These are phyloP conservation scores for Myotis daubentonii DNA, from an alignment of 2,797 vertebrate genomes.

Conservation along the genomic window DNA sequence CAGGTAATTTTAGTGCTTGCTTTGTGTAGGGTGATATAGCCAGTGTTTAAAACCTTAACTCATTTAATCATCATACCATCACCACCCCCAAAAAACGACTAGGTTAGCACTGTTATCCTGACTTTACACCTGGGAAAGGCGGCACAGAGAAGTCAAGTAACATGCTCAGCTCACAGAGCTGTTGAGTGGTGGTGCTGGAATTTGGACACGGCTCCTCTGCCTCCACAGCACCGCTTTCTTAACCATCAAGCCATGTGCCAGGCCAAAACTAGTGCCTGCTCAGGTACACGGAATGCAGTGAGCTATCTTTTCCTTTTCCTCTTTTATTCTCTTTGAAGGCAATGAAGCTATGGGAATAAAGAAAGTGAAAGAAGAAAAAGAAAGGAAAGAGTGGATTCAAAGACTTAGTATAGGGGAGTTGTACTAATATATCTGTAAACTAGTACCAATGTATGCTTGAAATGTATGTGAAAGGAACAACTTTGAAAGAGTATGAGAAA, in stretches of 20 bases:
- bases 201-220: background rate
- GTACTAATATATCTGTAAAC: background rate
- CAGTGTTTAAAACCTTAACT: background rate
- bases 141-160: background rate
- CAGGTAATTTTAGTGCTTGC: background rate
- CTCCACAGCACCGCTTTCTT: background rate
- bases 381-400: background rate
- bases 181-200: rapidly evolving
- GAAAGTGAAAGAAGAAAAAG: background rate
- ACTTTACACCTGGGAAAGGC: background rate
- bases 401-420: background rate
- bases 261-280: background rate
- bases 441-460: background rate
- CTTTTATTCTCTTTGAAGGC: background rate
- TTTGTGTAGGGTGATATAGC: background rate
- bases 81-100: background rate
- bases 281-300: background rate
- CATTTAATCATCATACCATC: background rate
- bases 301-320: background rate
- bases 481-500: background rate
- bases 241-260: no score
- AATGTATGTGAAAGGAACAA: background rate
- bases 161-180: background rate
- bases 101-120: background rate
- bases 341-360: background rate